phyloP scores from a whole-genome alignment of 2,113 vertebrate species.

The Leptodactylus fuscus region DNA sequence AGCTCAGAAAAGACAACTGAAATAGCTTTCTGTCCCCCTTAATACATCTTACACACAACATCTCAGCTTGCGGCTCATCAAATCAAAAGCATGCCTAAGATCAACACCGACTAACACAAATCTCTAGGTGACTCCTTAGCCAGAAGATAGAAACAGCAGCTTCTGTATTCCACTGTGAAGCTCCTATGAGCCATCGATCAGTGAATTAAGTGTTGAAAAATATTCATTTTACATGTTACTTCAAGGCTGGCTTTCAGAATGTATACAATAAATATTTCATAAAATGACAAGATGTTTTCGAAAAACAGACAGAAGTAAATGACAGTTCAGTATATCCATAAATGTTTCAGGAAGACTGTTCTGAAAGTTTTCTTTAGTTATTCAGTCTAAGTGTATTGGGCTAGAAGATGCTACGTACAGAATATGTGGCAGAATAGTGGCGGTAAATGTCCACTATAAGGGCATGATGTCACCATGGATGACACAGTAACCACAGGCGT shows the following conservation, averaged over 20 bases:
- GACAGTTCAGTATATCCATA: neutral
- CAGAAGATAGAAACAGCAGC: neutral
- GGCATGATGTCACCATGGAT: too few relatives aligned
- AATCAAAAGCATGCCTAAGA: constrained; percentile 35
- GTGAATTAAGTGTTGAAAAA: constrained; percentile 11
- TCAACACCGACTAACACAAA: constrained; percentile 27
- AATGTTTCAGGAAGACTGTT: constrained; percentile 22
- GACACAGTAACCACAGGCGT: too few relatives aligned
- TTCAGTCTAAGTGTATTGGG: neutral
- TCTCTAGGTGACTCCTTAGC: constrained; percentile 51
- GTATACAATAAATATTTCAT: constrained; percentile 39
- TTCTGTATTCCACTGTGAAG: neutral
- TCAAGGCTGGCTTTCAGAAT: constrained; percentile 18
- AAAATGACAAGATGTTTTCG: constrained; percentile 20
- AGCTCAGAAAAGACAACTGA: neutral
- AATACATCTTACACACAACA: constrained; percentile 47
- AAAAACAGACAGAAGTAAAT: constrained; percentile 15
- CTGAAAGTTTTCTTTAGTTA: constrained; percentile 7
- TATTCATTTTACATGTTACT: constrained; percentile 34
- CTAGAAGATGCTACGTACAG: neutral
- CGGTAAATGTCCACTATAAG: too few relatives aligned
- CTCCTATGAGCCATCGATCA: constrained; percentile 23
- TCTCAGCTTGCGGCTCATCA: constrained; percentile 23
- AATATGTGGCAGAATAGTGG: too few relatives aligned
- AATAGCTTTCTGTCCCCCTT: constrained; percentile 40